Conservation (phyloP, 1,140 invertebrate genomes). For the Carcinoscorpius rotundicauda region DNA sequence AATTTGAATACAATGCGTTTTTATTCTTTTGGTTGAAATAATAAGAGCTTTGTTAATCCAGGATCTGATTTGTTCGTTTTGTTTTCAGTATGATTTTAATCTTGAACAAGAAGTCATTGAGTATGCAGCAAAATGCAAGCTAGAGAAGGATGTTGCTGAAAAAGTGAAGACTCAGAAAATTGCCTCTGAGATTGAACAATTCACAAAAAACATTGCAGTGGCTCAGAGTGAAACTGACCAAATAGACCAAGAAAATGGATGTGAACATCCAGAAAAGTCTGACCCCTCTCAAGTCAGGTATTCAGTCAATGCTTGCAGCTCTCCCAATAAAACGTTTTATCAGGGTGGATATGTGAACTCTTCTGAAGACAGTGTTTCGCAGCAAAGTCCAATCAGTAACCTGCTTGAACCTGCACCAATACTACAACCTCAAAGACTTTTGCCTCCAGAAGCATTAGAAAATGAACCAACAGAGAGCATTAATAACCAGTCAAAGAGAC, state of each 20-base stretch:
- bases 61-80: no score
- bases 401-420: background rate
- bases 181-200: constrained; percentile 29
- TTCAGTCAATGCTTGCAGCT: no score
- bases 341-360: background rate
- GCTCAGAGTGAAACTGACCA: no score
- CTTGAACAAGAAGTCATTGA: constrained; percentile 54
- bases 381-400: background rate
- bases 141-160: constrained; percentile 41
- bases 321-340: background rate
- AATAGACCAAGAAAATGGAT: no score
- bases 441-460: background rate
- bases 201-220: constrained; percentile 1
- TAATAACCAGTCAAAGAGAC: constrained; percentile 1
- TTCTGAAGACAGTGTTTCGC: background rate
- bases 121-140: constrained; percentile 52
- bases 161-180: constrained; percentile 8
- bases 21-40: no score
- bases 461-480: background rate
- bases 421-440: background rate
- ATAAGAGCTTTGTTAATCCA: no score
- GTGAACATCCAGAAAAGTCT: no score
- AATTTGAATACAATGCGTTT: no score
- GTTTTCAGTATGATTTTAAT: constrained; percentile 48
- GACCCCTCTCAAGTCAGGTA: no score